Evolutionary conservation across 2,797 vertebrate genomes (phyloP), one percentile per base, ranked within the genome.

Genomic region (Siniperca undulata): DNA sequence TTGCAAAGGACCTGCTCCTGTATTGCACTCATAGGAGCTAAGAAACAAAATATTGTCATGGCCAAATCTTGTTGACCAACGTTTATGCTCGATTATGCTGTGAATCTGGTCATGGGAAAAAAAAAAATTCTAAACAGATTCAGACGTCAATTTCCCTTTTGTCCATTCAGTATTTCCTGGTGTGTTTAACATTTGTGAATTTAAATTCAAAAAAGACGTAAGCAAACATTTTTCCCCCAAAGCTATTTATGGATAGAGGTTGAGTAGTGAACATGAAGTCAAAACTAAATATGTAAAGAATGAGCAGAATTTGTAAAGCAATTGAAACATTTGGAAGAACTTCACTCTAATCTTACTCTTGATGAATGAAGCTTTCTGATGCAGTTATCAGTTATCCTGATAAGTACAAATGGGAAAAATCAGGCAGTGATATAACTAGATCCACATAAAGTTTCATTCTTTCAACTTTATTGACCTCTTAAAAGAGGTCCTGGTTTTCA

Each of bases 401-500:
- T 46, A 13, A 34, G 27, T 11, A 42, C 14, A 36, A 40, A 22
- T 12, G 38, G 3, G n/a, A 9, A 17, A 36, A 65, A 16, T 36
- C 8, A 7, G 56, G 17, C 60, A 7, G 3, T 19, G 10, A 64
- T 13, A 1, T 8, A 70, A 46, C n/a, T 24, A n/a, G 20, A 68
- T 20, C 17, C 46, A 14, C 27, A 22, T 48, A 1, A 50, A 55
- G 19, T 53, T 22, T 42, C 0, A 11, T 14, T 59, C 10, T 20
- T 55, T 48, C 59, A 50, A 30, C 30, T 30, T 30, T 30, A 30
- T 30, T 3, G 30, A 30, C 30, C 3, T 30, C 30, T 30, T 30
- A 30, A 30, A 56, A 22, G 22, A 69, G 12, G 24, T 62, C 42
- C 56, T 56, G 36, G 4, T 77, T 73, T 77, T 61, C 60, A 56